Conservation (phyloP, 1,140 invertebrate genomes). For the Pogonus chalceus region DNA sequence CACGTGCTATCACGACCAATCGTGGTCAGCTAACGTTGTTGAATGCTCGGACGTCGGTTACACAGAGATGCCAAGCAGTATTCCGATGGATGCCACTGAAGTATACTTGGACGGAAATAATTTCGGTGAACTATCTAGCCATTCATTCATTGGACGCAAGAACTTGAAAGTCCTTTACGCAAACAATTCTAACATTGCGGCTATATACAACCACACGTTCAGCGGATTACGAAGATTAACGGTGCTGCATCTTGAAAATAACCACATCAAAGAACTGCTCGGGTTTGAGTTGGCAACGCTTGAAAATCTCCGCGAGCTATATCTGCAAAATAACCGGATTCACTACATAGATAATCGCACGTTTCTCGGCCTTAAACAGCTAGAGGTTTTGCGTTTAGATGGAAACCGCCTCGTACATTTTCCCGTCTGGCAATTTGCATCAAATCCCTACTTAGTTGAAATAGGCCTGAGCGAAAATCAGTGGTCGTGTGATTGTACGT, state of each 20-base stretch:
- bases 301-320: constrained; percentile 70
- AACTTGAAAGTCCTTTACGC: constrained; percentile 76
- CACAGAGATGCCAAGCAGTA: constrained; percentile 68
- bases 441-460: constrained; percentile 68
- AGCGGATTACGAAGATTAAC: constrained; percentile 68
- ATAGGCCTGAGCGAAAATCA: constrained; percentile 73
- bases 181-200: constrained; percentile 78
- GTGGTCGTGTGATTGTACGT: constrained; percentile 84
- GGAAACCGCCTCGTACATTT: constrained; percentile 75
- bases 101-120: constrained; percentile 87
- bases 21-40: constrained; percentile 87
- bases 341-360: constrained; percentile 75
- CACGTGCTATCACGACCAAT: constrained; percentile 88
- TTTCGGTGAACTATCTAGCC: constrained; percentile 73
- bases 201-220: constrained; percentile 81
- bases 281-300: constrained; percentile 77
- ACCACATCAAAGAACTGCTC: constrained; percentile 64
- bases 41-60: constrained; percentile 77
- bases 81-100: constrained; percentile 91
- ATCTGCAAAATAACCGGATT: constrained; percentile 80
- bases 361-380: constrained; percentile 65
- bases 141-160: constrained; percentile 84
- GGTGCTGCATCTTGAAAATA: constrained; percentile 76
- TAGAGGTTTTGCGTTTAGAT: constrained; percentile 76
- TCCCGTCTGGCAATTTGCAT: constrained; percentile 59